These are phyloP conservation scores for Thalpophila matura DNA, from an alignment of 2,888 invertebrate species.

Conservation along the genomic window DNA sequence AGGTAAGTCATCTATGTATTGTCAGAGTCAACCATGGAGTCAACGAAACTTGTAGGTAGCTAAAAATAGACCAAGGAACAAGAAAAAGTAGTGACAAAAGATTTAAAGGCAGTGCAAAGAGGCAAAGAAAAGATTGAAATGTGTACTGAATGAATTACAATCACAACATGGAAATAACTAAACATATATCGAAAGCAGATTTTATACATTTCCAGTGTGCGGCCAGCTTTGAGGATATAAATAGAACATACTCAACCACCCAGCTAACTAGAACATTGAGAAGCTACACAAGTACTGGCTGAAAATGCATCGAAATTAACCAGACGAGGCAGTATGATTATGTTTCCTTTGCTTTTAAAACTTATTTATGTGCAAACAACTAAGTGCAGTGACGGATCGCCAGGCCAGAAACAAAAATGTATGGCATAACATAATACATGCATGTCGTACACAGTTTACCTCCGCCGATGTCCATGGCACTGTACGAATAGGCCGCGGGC, in stretches of 20 bases:
- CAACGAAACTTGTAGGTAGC: conserved; percentile 34
- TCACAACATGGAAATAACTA: conserved; percentile 49
- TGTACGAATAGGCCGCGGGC: conserved; percentile 75
- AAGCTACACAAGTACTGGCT: conserved; percentile 63
- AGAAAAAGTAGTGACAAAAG: conserved; percentile 35
- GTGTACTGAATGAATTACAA: conserved; percentile 34
- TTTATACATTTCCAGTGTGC: conserved; percentile 65
- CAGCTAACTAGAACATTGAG: conserved; percentile 75
- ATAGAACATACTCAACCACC: conserved; percentile 81
- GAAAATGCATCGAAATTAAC: conserved; percentile 68
- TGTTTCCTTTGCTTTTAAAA: conserved; percentile 56
- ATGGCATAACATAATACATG: conserved; percentile 78
- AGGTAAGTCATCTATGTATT: background rate
- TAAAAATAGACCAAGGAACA: conserved; percentile 54
- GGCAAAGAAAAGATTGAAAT: conserved; percentile 33
- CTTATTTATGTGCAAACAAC: conserved; percentile 76
- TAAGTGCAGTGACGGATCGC: conserved; percentile 77
- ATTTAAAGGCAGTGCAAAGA: conserved; percentile 38
- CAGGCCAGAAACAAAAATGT: conserved; percentile 69
- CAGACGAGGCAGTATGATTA: conserved; percentile 66
- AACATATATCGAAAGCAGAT: conserved; percentile 62
- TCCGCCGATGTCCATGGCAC: conserved; percentile 88
- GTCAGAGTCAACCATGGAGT: too few species aligned
- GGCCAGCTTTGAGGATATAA: conserved; percentile 82
- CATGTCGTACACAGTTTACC: conserved; percentile 85